Evolutionary conservation across 2,113 vertebrate species (phyloP).

Genomic region (Stictonetta naevosa): DNA sequence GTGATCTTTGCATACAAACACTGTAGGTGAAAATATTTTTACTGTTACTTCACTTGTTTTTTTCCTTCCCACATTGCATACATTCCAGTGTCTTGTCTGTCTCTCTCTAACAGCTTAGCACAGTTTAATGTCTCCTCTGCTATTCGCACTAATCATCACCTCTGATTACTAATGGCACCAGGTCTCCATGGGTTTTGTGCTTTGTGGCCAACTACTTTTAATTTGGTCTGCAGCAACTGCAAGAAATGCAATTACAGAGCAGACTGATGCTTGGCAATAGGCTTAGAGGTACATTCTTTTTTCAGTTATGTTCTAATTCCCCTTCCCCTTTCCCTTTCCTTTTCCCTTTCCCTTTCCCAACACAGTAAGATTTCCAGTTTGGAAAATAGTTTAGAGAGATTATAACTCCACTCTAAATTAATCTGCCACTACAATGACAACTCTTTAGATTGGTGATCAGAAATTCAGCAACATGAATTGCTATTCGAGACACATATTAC

Average conservation of each 20-base stretch:
- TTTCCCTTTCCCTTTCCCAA: no score
- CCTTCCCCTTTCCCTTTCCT: no score
- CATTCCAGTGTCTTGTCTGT: neutral
- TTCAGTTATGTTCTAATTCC: neutral
- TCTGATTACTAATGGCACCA: neutral
- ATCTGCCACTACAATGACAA: neutral
- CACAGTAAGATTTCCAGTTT: neutral
- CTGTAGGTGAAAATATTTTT: neutral
- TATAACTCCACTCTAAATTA: neutral
- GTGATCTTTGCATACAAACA: neutral
- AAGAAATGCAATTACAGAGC: neutral
- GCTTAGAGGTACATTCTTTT: neutral
- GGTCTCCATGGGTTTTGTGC: neutral
- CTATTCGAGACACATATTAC: neutral
- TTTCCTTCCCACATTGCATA: neutral
- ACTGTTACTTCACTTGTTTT: neutral
- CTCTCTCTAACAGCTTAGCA: neutral
- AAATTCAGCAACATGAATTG: neutral
- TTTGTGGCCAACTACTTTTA: slow-evolving; percentile 6
- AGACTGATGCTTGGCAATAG: neutral
- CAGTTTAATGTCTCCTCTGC: slow-evolving; percentile 2
- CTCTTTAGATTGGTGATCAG: neutral
- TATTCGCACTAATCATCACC: neutral
- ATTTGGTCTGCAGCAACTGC: neutral
- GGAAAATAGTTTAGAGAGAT: neutral